Evolutionary conservation across 2,888 invertebrate genomes (phyloP), one percentile per base, ranked within the genome.

Genomic region (Coronaproctus castanopsis): DNA sequence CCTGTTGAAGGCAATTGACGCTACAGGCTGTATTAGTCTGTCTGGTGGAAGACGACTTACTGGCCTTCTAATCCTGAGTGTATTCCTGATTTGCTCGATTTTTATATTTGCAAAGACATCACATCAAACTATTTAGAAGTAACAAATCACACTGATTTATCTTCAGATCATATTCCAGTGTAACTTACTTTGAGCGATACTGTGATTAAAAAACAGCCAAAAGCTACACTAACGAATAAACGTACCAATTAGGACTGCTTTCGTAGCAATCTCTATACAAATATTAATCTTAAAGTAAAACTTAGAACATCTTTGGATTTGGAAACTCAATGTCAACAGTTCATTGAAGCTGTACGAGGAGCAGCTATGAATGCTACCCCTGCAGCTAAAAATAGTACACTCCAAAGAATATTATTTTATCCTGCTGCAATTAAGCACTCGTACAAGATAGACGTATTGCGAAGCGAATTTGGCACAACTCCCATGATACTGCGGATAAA

Each of bases 81-180:
- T 63, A 58, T 63, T 21, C 67, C 68, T 5, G 65, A 68, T 22
- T 52, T 66, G 18, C 49, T 66, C 2, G 66, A 66, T 57, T 62
- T 67, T 54, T 65, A 63, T 50, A 62, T 66, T 3, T 62, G 62
- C 8, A 64, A 65, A 24, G 62, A 60, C 5, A 62, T 57, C 14
- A 14, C 49, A 49, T 10, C 14, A 3, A 22, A 54, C 3, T 58
- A 58, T 23, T n/a, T 52, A 3, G 10, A 14, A 24, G 18, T 58
- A 5, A 52, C 21, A 58, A 18, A 24, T 19, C 14, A 21, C 19
- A 10, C 8, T 24, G 58, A 58, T 23, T 14, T 55, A 18, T 24
- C 54, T 23, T 58, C 58, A 19, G 24, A 55, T 52, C 58, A 58
- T 23, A 54, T 52, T 19, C 54, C 53, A 14, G 23, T 58, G 5